These are phyloP conservation scores for Drosophila neocordata DNA, from an alignment of 1,140 invertebrate genomes.

Conservation along the genomic window DNA sequence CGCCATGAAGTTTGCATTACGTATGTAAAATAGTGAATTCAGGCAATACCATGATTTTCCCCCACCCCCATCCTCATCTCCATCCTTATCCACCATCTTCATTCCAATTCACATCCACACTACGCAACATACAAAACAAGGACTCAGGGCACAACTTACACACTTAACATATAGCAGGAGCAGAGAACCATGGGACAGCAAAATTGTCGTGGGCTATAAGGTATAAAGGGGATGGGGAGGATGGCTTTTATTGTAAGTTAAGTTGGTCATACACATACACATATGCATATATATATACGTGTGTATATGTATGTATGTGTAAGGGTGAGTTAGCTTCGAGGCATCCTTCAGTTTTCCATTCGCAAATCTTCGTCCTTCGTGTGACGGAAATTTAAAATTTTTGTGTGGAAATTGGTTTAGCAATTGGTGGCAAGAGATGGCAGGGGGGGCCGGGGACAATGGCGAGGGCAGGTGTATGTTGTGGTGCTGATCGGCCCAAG, in stretches of 20 bases:
- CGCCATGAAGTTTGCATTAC: conserved; percentile 75
- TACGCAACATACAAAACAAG: conserved; percentile 7
- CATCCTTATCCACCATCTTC: no score
- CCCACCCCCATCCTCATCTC: conserved; percentile 10
- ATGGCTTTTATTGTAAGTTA: conserved; percentile 77
- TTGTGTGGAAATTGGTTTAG: conserved; percentile 74
- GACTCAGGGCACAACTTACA: conserved; percentile 1
- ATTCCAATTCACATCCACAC: not conserved
- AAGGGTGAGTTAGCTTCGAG: conserved; percentile 35
- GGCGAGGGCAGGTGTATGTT: conserved; percentile 33
- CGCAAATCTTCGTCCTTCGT: conserved; percentile 64
- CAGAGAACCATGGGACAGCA: not conserved
- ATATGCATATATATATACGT: not conserved
- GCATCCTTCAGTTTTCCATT: conserved; percentile 62
- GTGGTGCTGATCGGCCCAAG: conserved; percentile 49
- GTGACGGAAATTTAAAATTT: conserved; percentile 76
- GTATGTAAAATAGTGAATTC: conserved; percentile 75
- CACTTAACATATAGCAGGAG: conserved; percentile 5
- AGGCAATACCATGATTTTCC: conserved; percentile 29
- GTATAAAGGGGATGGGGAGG: conserved; percentile 33
- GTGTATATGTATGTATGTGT: conserved; percentile 15
- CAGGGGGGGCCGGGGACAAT: not conserved
- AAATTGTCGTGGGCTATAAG: conserved; percentile 3
- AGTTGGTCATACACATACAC: conserved; percentile 37
- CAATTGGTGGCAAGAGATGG: conserved; percentile 24